Conservation (phyloP, 2,888 invertebrate genomes). For the Thera britannica region DNA sequence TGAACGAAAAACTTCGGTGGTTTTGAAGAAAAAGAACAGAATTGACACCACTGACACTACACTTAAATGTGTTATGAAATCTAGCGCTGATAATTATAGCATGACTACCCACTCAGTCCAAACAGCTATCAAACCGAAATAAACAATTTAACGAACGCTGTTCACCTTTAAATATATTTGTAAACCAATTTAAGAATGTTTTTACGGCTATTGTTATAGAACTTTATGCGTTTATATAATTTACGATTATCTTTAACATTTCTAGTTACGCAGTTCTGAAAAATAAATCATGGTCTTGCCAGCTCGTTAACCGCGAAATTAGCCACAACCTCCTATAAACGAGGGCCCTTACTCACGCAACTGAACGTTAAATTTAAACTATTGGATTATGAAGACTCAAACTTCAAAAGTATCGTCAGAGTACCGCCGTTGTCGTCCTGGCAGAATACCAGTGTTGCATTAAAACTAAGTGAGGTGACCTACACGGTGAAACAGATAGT, state of each 20-base stretch:
- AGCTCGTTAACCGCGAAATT: constrained; percentile 34
- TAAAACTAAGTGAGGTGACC: no score
- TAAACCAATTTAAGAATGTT: constrained; percentile 5
- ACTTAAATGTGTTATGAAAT: neutral
- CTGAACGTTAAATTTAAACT: constrained; percentile 30
- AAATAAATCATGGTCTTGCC: constrained; percentile 27
- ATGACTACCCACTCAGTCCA: neutral
- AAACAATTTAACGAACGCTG: neutral
- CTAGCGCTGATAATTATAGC: neutral
- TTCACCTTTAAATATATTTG: neutral
- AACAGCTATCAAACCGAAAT: neutral
- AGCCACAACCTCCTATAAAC: constrained; percentile 28
- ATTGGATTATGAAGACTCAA: constrained; percentile 28
- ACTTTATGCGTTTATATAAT: constrained; percentile 20
- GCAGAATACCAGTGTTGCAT: no score
- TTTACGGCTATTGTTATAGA: constrained; percentile 12
- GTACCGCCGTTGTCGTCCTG: no score
- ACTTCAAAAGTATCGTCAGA: constrained; percentile 21
- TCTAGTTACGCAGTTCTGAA: constrained; percentile 20
- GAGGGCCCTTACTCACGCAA: constrained; percentile 20
- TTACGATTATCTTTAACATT: constrained; percentile 21
- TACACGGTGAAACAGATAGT: no score
- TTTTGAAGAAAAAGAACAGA: no score
- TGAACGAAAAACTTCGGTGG: no score
- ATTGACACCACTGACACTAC: no score